A percentile compares a stretch with the other conserved stretches of the same genome.
These are phyloP conservation scores for Palythoa caribaeorum DNA, from an alignment of 92 coral and sea anemone genomes.

Conservation along the genomic window DNA sequence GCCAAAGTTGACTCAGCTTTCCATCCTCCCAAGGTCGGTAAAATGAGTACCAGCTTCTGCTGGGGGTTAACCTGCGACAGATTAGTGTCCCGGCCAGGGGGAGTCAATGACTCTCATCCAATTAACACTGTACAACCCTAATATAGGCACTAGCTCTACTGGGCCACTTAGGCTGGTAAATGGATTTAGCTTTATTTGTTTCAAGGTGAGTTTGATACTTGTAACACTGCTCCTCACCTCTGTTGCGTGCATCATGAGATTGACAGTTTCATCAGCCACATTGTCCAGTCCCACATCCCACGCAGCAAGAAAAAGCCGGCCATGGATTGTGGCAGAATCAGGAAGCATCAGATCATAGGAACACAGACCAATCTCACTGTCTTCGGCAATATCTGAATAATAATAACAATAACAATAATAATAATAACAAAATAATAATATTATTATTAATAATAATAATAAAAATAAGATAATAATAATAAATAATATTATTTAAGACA, in stretches of 20 bases:
- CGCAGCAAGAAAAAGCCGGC: constrained; percentile 95
- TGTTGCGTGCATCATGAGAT: constrained; percentile 84
- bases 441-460: neutral
- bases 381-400: constrained; percentile 82
- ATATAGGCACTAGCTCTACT: no score
- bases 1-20: neutral
- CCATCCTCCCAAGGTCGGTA: neutral
- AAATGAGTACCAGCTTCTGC: no score
- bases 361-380: constrained; percentile 97
- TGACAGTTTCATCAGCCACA: constrained; percentile 92
- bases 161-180: neutral
- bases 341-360: constrained; percentile 95
- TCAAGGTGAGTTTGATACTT: neutral
- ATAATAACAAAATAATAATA: no score
- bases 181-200: neutral
- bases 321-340: constrained; percentile 94
- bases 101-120: no score
- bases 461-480: neutral
- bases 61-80: no score
- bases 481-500: no score
- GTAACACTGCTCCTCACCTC: constrained; percentile 65
- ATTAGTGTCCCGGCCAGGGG: no score
- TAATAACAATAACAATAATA: neutral
- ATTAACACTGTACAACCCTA: no score
- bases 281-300: constrained; percentile 98